Conservation (phyloP, 2,113 vertebrate species). For the Otocyon megalotis region DNA sequence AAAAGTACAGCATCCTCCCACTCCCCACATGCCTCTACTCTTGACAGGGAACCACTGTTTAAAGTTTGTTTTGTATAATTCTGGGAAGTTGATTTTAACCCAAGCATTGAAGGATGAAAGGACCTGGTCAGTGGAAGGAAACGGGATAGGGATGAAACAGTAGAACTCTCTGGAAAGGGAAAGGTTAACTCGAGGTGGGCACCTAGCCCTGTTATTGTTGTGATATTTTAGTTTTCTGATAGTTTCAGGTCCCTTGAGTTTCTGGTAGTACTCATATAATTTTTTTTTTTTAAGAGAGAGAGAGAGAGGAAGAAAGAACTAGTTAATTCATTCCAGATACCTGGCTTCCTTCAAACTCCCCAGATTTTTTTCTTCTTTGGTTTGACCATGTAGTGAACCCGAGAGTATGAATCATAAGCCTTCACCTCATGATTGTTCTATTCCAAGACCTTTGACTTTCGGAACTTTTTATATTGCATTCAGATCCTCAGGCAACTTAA, state of each 20-base stretch:
- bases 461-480: background rate
- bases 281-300: too few relatives aligned
- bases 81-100: background rate
- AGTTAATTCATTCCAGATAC: slow-evolving; percentile 80
- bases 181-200: background rate
- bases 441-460: slow-evolving; percentile 48
- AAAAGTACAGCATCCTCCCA: background rate
- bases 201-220: background rate
- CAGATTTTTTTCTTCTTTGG: background rate
- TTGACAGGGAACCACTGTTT: background rate
- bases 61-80: background rate
- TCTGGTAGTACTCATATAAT: background rate
- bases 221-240: background rate
- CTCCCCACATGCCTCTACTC: too few relatives aligned
- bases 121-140: background rate
- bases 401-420: slow-evolving; percentile 64
- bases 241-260: slow-evolving; percentile 9
- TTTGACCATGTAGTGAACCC: slow-evolving; percentile 78
- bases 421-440: slow-evolving; percentile 40
- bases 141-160: background rate
- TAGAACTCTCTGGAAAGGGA: background rate
- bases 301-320: background rate
- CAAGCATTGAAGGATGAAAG: background rate
- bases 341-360: slow-evolving; percentile 66
- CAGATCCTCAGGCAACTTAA: background rate